Conservation (phyloP, 2,797 vertebrate genomes). For the Melanotaenia parkinsoni region DNA sequence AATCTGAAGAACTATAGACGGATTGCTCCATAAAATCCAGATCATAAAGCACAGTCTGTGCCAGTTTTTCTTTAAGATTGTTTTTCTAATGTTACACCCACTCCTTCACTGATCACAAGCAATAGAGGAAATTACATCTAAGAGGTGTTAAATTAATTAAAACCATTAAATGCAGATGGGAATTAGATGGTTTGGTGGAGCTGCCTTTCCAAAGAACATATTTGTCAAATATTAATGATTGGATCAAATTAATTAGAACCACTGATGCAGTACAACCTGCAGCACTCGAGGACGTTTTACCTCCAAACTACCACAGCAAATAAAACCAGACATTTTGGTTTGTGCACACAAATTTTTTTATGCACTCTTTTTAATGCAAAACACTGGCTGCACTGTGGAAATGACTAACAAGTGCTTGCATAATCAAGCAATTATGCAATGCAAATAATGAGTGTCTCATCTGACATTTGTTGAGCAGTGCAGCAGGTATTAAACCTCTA, state of each 20-base stretch:
- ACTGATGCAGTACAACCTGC: conserved; percentile 32
- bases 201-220: conserved; percentile 15
- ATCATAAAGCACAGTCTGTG: conserved; percentile 19
- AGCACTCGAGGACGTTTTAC: neutral
- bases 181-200: conserved; percentile 13
- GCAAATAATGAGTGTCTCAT: conserved; percentile 59
- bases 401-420: conserved; percentile 55
- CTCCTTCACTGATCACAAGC: conserved; percentile 14
- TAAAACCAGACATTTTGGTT: neutral
- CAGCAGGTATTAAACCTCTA: conserved; percentile 61
- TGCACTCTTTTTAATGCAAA: conserved; percentile 32
- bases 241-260: conserved; percentile 21
- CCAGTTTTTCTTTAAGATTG: conserved; percentile 2
- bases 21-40: conserved; percentile 13
- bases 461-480: conserved; percentile 56
- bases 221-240: conserved; percentile 39
- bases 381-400: conserved; percentile 30
- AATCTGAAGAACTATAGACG: conserved; percentile 3
- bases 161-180: conserved; percentile 36
- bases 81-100: neutral
- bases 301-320: conserved; percentile 15
- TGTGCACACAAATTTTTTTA: conserved; percentile 6
- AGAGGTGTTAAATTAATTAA: conserved; percentile 35
- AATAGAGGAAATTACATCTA: conserved; percentile 32
- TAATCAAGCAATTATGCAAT: conserved; percentile 58